Conservation (phyloP, 2,113 vertebrate species). For the Bos indicus region DNA sequence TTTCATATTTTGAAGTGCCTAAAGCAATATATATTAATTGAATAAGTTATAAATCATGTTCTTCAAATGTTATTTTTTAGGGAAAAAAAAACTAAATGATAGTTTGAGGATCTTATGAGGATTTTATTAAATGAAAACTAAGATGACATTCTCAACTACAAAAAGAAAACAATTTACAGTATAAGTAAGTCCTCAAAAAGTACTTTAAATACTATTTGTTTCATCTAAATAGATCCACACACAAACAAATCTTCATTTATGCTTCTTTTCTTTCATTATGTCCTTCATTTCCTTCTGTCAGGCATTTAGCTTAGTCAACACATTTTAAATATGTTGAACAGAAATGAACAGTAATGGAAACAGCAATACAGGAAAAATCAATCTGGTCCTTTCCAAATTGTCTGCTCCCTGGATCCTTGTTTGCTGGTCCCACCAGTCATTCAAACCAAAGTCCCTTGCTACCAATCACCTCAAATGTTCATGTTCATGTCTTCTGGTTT, state of each 20-base stretch:
- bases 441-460: not conserved
- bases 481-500: not conserved
- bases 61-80: slow-evolving; percentile 13
- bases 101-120: not conserved
- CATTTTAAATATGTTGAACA: not conserved
- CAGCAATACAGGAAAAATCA: not conserved
- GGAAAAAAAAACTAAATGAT: not conserved
- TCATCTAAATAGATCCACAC: not conserved
- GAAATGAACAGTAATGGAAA: not conserved
- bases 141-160: not conserved
- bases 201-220: not conserved
- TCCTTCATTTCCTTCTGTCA: not conserved
- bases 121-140: not conserved
- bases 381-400: not conserved
- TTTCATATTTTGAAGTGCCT: slow-evolving; percentile 28
- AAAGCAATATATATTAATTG: not conserved
- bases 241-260: not conserved
- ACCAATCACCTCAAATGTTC: not conserved
- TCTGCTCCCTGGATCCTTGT: not conserved
- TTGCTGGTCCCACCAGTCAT: not conserved
- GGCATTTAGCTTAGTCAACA: not conserved
- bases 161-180: not conserved
- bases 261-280: not conserved
- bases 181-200: not conserved
- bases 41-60: not conserved